Evolutionary conservation across 2,888 invertebrate genomes (phyloP).

Genomic region (Stenurella melanura): DNA sequence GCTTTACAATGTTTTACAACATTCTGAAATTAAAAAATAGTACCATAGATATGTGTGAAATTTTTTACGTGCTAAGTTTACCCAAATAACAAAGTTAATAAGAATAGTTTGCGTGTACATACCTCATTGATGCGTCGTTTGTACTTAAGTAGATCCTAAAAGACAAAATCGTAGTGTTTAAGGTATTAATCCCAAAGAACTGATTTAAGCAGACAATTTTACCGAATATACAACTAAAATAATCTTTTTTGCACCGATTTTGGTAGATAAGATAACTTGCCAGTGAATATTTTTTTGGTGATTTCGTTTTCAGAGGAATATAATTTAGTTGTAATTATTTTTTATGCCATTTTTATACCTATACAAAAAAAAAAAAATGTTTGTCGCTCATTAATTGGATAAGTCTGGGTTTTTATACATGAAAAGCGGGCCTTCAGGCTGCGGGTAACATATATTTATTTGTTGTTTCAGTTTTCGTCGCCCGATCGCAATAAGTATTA

Average conservation of each 20-base stretch:
- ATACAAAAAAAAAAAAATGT: conserved; percentile 40
- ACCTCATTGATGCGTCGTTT: neutral
- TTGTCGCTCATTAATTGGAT: conserved; percentile 34
- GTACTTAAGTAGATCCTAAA: conserved; percentile 6
- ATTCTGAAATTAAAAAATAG: no score
- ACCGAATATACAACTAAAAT: neutral
- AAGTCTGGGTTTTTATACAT: conserved; percentile 30
- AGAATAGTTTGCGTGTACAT: neutral
- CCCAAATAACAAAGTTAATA: no score
- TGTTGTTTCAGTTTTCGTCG: conserved; percentile 58
- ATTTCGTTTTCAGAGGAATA: neutral
- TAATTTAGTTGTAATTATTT: conserved; percentile 20
- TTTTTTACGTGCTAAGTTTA: no score
- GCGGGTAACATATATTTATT: conserved; percentile 44
- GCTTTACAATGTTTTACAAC: no score
- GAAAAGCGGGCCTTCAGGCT: conserved; percentile 44
- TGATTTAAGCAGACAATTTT: conserved; percentile 17
- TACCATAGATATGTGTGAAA: no score
- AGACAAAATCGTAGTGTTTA: conserved; percentile 21
- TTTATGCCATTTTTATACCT: conserved; percentile 29
- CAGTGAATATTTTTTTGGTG: conserved; percentile 18
- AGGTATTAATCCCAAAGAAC: conserved; percentile 15
- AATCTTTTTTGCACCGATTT: neutral
- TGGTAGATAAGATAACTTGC: neutral
- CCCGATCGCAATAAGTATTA: conserved; percentile 70